Conservation (phyloP, 2,113 vertebrate species). For the Osmerus mordax region DNA sequence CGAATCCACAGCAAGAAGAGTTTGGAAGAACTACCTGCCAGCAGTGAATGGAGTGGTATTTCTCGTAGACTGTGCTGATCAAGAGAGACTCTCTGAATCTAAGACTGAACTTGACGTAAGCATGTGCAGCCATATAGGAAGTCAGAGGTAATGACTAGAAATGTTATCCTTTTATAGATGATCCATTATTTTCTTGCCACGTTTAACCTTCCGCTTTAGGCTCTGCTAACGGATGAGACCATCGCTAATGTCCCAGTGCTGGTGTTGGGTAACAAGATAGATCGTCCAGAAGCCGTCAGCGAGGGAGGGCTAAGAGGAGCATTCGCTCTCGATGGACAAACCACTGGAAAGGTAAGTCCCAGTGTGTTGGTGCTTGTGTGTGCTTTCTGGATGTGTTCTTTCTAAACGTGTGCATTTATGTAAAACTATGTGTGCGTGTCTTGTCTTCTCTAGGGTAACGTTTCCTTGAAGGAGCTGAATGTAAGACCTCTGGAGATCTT, state of each 20-base stretch:
- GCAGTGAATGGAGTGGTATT: constrained; percentile 97
- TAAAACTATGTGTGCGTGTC: constrained; percentile 2
- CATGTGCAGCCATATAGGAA: neutral
- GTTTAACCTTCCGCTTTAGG: constrained; percentile 64
- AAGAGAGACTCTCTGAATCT: constrained; percentile 85
- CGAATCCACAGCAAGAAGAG: constrained; percentile 81
- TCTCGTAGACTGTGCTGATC: constrained; percentile 95
- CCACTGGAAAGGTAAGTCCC: constrained; percentile 85
- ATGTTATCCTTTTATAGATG: neutral
- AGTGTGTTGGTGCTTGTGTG: neutral
- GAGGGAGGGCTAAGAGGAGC: constrained; percentile 87
- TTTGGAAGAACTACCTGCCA: constrained; percentile 98
- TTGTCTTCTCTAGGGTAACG: constrained; percentile 76
- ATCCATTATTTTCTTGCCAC: neutral
- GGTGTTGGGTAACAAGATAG: constrained; percentile 96
- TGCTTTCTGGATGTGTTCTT: neutral
- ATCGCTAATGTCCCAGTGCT: constrained; percentile 95
- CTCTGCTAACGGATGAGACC: constrained; percentile 93
- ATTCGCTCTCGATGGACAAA: constrained; percentile 92
- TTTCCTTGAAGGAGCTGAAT: constrained; percentile 89
- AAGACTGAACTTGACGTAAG: constrained; percentile 95
- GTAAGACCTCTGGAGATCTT: constrained; percentile 95
- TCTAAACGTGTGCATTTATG: neutral
- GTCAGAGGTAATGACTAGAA: neutral
- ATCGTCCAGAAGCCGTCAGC: constrained; percentile 92